A percentile compares a stretch with the other conserved stretches of the same genome.
phyloP scores from a whole-genome alignment of 1,140 invertebrate genomes.

The Eueides isabella region DNA sequence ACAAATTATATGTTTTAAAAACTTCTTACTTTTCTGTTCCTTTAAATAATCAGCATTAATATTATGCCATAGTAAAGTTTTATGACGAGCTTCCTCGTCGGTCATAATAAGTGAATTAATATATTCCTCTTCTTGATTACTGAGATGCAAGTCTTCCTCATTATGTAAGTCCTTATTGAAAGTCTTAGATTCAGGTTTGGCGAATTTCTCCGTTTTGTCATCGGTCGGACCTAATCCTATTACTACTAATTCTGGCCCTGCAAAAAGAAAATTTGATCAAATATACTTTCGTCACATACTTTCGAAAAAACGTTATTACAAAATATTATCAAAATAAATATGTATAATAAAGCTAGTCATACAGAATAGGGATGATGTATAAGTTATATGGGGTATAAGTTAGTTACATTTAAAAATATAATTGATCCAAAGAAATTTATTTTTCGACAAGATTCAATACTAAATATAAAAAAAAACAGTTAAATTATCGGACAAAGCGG shows the following conservation, averaged over 20 bases:
- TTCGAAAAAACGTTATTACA: too few species aligned
- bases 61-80: slow-evolving; percentile 92
- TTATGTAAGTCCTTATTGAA: slow-evolving; percentile 56
- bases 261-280: not conserved
- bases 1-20: too few species aligned
- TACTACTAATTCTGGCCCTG: slow-evolving; percentile 69
- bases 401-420: too few species aligned
- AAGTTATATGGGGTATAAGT: too few species aligned
- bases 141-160: slow-evolving; percentile 88
- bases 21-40: slow-evolving; percentile 88
- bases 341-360: too few species aligned
- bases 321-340: too few species aligned
- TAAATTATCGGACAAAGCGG: too few species aligned
- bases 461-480: too few species aligned
- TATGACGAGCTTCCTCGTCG: slow-evolving; percentile 89
- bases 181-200: slow-evolving; percentile 63
- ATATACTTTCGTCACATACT: too few species aligned
- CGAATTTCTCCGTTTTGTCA: slow-evolving; percentile 61
- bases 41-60: slow-evolving; percentile 92
- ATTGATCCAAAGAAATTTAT: too few species aligned
- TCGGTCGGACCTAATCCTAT: slow-evolving; percentile 62
- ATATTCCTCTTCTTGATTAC: slow-evolving; percentile 97
- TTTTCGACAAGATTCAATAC: too few species aligned
- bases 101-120: slow-evolving; percentile 94
- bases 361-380: too few species aligned